Conservation (phyloP, 2,888 invertebrate species). For the Liodrosophila aerea region DNA sequence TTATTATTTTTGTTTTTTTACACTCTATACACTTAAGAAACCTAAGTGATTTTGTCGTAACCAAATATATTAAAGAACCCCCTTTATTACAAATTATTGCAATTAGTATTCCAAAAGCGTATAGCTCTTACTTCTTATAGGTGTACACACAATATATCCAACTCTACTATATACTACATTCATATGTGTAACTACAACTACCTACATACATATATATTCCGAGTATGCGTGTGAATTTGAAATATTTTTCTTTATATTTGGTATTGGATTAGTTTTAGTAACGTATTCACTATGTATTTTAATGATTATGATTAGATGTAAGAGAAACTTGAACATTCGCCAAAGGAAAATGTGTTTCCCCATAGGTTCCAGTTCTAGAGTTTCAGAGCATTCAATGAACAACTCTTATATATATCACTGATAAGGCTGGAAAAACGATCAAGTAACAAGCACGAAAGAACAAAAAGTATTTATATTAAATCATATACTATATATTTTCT, state of each 20-base stretch:
- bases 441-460: slow-evolving; percentile 22
- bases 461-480: slow-evolving; percentile 19
- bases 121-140: too few species aligned
- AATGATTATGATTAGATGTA: slow-evolving; percentile 8
- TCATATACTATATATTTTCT: slow-evolving; percentile 15
- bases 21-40: neutral
- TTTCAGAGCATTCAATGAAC: slow-evolving; percentile 4
- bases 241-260: slow-evolving; percentile 26
- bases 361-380: slow-evolving; percentile 9
- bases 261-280: slow-evolving; percentile 26
- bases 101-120: slow-evolving; percentile 55
- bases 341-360: slow-evolving; percentile 30
- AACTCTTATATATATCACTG: slow-evolving; percentile 42
- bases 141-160: slow-evolving; percentile 1
- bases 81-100: neutral
- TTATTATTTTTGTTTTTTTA: slow-evolving; percentile 17
- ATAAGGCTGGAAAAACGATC: slow-evolving; percentile 37
- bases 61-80: too few species aligned
- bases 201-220: slow-evolving; percentile 8
- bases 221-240: slow-evolving; percentile 22
- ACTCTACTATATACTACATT: too few species aligned
- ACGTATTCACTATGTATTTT: slow-evolving; percentile 7
- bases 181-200: slow-evolving; percentile 30
- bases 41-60: too few species aligned
- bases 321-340: slow-evolving; percentile 32